Evolutionary conservation across 2,113 vertebrate species (phyloP).

Genomic region (Spermophilus dauricus): DNA sequence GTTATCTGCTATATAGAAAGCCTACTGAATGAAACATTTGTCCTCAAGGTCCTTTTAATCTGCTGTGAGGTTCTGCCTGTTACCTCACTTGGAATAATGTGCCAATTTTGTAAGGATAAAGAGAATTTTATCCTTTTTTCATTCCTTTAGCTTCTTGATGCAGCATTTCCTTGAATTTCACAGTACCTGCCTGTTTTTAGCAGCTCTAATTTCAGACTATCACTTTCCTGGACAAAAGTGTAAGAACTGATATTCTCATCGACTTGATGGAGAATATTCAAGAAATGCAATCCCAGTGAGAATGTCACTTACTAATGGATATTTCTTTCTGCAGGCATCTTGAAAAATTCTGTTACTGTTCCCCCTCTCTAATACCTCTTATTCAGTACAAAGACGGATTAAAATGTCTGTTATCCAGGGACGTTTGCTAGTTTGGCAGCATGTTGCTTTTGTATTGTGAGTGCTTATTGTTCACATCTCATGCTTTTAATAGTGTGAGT

Average conservation of each 20-base stretch:
- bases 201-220: slow-evolving; percentile 85
- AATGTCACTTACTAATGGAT: slow-evolving; percentile 86
- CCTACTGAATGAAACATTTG: slow-evolving; percentile 93
- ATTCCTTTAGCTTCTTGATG: slow-evolving; percentile 84
- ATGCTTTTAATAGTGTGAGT: slow-evolving; percentile 70
- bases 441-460: slow-evolving; percentile 66
- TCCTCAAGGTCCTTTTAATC: slow-evolving; percentile 89
- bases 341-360: slow-evolving; percentile 85
- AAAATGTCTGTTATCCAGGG: slow-evolving; percentile 84
- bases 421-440: slow-evolving; percentile 74
- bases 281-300: slow-evolving; percentile 88
- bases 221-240: slow-evolving; percentile 82
- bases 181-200: slow-evolving; percentile 86
- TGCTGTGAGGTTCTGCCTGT: slow-evolving; percentile 86
- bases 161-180: slow-evolving; percentile 88
- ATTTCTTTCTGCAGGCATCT: slow-evolving; percentile 85
- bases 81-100: slow-evolving; percentile 91
- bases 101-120: slow-evolving; percentile 88
- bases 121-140: slow-evolving; percentile 88
- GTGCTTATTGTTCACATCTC: slow-evolving; percentile 43
- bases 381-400: slow-evolving; percentile 86
- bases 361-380: slow-evolving; percentile 87
- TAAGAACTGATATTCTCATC: slow-evolving; percentile 84
- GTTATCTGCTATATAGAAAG: slow-evolving; percentile 92
- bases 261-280: slow-evolving; percentile 85